Evolutionary conservation across 2,797 vertebrate genomes (phyloP).

Genomic region (Anguilla obscura): DNA sequence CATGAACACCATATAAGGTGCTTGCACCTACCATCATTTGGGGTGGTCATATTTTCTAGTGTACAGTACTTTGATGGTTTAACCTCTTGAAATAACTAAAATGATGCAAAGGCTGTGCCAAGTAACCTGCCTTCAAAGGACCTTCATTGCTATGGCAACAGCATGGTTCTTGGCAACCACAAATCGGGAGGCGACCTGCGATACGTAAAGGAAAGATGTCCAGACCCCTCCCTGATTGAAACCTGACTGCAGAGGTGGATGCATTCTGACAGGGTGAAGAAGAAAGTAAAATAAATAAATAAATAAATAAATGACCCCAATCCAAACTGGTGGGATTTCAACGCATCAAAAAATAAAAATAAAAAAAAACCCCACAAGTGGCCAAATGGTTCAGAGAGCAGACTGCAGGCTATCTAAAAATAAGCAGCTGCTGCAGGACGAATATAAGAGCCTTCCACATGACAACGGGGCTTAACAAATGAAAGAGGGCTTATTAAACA

Average conservation of each 20-base stretch:
- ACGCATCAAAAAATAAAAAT: constrained; percentile 19
- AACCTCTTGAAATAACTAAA: constrained; percentile 45
- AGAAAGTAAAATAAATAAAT: neutral
- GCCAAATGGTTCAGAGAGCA: constrained; percentile 43
- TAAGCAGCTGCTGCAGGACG: constrained; percentile 45
- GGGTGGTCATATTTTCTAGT: constrained; percentile 35
- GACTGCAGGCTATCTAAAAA: constrained; percentile 53
- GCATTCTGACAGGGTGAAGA: constrained; percentile 30
- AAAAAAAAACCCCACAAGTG: neutral
- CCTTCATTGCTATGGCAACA: constrained; percentile 76
- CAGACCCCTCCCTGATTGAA: constrained; percentile 53
- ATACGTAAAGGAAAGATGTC: constrained; percentile 61
- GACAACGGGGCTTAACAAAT: constrained; percentile 41
- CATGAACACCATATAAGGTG: constrained; percentile 1
- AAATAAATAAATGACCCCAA: neutral
- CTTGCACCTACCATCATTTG: constrained; percentile 23
- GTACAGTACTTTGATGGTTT: constrained; percentile 35
- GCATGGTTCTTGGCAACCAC: constrained; percentile 66
- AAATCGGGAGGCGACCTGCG: constrained; percentile 61
- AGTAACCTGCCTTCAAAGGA: constrained; percentile 72
- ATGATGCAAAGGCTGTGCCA: constrained; percentile 67
- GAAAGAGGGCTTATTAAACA: constrained; percentile 33
- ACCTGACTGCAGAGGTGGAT: constrained; percentile 38
- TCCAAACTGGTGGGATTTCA: constrained; percentile 32
- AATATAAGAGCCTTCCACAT: constrained; percentile 34